Percentiles rank a stretch among this genome's conserved stretches.
Conservation (phyloP, 2,113 vertebrate genomes). For the Athene noctua region DNA sequence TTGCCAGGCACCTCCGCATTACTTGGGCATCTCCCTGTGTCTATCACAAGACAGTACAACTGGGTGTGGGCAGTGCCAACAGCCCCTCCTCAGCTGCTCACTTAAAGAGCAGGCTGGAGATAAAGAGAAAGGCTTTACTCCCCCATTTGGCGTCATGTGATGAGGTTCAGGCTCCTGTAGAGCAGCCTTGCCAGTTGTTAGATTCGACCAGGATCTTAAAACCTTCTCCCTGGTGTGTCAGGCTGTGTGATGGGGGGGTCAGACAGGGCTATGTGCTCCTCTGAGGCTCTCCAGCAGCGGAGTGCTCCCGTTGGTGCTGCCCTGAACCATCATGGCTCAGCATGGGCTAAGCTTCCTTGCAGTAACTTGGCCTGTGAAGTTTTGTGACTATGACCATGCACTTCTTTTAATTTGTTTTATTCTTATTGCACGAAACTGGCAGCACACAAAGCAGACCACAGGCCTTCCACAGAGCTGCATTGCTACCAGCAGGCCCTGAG, state of each 20-base stretch:
- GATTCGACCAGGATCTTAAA: not conserved
- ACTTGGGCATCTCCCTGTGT: not conserved
- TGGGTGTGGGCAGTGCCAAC: not conserved
- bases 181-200: not conserved
- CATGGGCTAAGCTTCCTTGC: not conserved
- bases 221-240: not conserved
- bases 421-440: not conserved
- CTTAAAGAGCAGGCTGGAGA: not conserved
- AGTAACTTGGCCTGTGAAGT: not conserved
- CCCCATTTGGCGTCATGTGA: not conserved
- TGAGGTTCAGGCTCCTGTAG: not conserved
- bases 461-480: not conserved
- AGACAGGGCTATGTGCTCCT: not conserved
- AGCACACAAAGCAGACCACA: not conserved
- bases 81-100: not conserved
- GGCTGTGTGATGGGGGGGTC: not conserved
- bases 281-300: not conserved
- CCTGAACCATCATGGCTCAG: not conserved
- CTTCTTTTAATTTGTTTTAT: not conserved
- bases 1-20: not conserved
- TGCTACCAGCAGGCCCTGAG: not conserved
- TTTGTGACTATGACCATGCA: not conserved
- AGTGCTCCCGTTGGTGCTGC: accelerated
- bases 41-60: not conserved
- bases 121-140: not conserved